A percentile compares a stretch with the other conserved stretches of the same genome.
phyloP scores from a whole-genome alignment of 2,888 invertebrate genomes.

The Tetramorium bicarinatum region DNA sequence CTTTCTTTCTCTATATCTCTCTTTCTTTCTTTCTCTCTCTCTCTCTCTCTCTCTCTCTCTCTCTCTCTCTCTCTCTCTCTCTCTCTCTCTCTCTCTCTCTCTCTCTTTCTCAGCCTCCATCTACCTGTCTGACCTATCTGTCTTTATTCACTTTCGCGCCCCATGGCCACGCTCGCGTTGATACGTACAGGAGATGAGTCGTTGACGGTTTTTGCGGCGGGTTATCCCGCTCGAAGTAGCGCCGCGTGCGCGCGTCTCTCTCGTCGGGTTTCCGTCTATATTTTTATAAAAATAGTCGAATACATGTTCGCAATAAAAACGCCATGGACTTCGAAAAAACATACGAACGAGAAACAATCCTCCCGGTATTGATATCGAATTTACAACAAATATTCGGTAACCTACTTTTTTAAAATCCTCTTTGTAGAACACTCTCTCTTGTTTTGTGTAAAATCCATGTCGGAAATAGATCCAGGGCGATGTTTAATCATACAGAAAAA shows the following conservation, averaged over 20 bases:
- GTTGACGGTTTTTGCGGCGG: slow-evolving; percentile 39
- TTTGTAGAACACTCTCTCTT: slow-evolving; percentile 13
- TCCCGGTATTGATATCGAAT: slow-evolving; percentile 47
- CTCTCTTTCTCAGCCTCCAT: slow-evolving; percentile 58
- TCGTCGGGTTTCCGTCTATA: slow-evolving; percentile 41
- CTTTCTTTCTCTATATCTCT: slow-evolving; percentile 32
- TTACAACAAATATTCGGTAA: slow-evolving; percentile 53
- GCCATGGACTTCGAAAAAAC: slow-evolving; percentile 49
- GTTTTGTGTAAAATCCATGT: slow-evolving; percentile 12
- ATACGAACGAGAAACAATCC: slow-evolving; percentile 51
- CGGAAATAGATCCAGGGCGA: slow-evolving; percentile 20
- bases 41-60: too few relatives aligned
- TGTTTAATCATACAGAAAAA: slow-evolving; percentile 27
- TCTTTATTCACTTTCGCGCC: slow-evolving; percentile 61
- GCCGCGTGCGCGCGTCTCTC: slow-evolving; percentile 23
- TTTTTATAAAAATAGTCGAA: slow-evolving; percentile 56
- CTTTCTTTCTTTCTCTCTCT: neutral
- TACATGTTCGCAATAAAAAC: slow-evolving; percentile 49
- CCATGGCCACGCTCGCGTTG: slow-evolving; percentile 60
- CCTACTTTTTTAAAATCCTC: slow-evolving; percentile 49
- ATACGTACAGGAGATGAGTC: slow-evolving; percentile 49
- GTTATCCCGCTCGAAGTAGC: slow-evolving; percentile 35
- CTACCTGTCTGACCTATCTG: slow-evolving; percentile 60
- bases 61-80: slow-evolving; percentile 18
- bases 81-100: slow-evolving; percentile 33